Conservation (phyloP, 2,888 invertebrate species). For the Parasteatoda lunata region DNA sequence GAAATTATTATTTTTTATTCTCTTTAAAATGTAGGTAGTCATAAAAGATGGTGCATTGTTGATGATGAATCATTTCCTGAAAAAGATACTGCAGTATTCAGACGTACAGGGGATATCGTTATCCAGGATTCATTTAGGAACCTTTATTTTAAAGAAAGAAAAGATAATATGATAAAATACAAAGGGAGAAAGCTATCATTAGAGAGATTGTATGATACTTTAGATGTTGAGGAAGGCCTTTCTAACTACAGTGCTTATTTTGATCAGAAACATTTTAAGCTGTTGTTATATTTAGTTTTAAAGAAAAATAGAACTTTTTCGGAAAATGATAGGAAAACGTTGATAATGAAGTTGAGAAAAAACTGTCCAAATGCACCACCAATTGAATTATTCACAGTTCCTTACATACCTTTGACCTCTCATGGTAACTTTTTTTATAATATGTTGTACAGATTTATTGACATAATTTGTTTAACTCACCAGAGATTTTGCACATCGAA, state of each 20-base stretch:
- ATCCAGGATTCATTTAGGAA: slow-evolving; percentile 72
- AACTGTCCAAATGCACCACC: slow-evolving; percentile 66
- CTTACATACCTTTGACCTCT: slow-evolving; percentile 72
- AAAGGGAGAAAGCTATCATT: slow-evolving; percentile 81
- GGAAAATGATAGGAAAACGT: slow-evolving; percentile 6
- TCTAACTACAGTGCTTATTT: slow-evolving; percentile 26
- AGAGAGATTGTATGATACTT: slow-evolving; percentile 3
- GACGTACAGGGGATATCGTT: slow-evolving; percentile 85
- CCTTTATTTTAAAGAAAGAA: slow-evolving; percentile 77
- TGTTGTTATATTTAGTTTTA: slow-evolving; percentile 32
- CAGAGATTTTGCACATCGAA: no score
- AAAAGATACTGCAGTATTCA: slow-evolving; percentile 57
- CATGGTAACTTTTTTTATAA: slow-evolving; percentile 72
- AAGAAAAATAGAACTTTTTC: not conserved
- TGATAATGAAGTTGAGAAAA: slow-evolving; percentile 5
- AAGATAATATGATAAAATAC: slow-evolving; percentile 83
- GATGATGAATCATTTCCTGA: slow-evolving; percentile 70
- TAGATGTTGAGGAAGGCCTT: slow-evolving; percentile 29
- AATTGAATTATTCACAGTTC: slow-evolving; percentile 72
- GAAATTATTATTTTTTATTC: not conserved
- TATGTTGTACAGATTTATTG: not conserved
- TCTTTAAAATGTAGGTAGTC: slow-evolving; percentile 71
- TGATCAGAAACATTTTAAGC: slow-evolving; percentile 11
- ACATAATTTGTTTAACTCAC: no score
- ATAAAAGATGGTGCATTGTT: slow-evolving; percentile 72